Percentiles rank a stretch among this genome's conserved stretches.
Evolutionary conservation across 2,113 vertebrate genomes (phyloP).

Genomic region (Pterophyllum scalare): DNA sequence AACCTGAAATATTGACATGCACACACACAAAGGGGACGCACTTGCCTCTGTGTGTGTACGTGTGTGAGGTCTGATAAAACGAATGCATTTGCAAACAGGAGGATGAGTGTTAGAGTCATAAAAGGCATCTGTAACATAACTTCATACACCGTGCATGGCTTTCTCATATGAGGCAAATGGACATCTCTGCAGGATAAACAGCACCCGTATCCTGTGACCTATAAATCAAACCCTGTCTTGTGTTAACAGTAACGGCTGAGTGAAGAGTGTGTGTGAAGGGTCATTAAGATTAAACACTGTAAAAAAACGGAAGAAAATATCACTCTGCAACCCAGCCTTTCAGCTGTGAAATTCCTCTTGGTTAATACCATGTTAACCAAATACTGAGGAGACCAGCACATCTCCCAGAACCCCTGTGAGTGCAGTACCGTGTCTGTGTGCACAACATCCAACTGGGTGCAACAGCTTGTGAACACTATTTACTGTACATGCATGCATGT

Average conservation of each 20-base stretch:
- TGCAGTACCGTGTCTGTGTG: not conserved
- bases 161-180: constrained; percentile 36
- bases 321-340: not conserved
- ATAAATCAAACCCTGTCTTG: constrained; percentile 58
- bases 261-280: constrained; percentile 50
- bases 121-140: constrained; percentile 59
- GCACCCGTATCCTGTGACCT: constrained; percentile 15
- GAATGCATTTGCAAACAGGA: constrained; percentile 25
- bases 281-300: constrained; percentile 34
- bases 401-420: not conserved
- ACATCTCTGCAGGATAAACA: constrained; percentile 52
- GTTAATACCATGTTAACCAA: not conserved
- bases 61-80: constrained; percentile 53
- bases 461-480: not conserved
- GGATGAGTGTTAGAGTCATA: constrained; percentile 33
- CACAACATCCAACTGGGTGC: not conserved
- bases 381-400: not conserved
- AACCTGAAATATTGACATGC: not conserved
- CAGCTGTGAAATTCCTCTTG: constrained; percentile 25
- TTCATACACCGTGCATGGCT: constrained; percentile 49
- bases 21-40: constrained; percentile 46
- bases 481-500: constrained; percentile 13
- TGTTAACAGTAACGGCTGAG: constrained; percentile 46
- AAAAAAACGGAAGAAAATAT: not conserved
- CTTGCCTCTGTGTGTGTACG: constrained; percentile 10